phyloP scores from a whole-genome alignment of 2,797 vertebrate genomes.

The Clarias fuscus region DNA sequence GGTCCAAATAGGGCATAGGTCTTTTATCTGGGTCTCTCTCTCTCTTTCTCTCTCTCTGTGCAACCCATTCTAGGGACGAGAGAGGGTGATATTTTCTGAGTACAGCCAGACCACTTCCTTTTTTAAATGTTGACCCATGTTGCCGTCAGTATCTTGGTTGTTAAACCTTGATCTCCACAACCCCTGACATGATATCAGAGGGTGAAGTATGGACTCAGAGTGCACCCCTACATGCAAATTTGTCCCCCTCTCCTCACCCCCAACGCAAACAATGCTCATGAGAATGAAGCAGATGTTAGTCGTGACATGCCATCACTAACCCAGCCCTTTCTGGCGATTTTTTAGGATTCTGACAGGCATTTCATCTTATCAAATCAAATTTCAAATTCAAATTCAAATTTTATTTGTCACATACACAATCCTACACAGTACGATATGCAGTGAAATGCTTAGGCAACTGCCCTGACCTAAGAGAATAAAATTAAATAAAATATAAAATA shows the following conservation, averaged over 20 bases:
- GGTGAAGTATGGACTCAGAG: constrained; percentile 52
- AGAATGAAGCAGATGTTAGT: constrained; percentile 7
- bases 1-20: constrained; percentile 44
- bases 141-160: constrained; percentile 28
- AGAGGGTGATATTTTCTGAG: constrained; percentile 62
- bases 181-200: constrained; percentile 67
- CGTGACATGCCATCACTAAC: neutral
- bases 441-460: too few relatives aligned
- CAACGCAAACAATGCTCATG: neutral
- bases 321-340: neutral
- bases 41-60: constrained; percentile 8
- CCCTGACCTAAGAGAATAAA: too few relatives aligned
- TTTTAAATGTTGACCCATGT: constrained; percentile 76
- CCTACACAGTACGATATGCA: too few relatives aligned
- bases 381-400: too few relatives aligned
- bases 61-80: neutral
- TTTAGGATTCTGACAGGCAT: neutral
- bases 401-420: too few relatives aligned
- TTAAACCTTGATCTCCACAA: constrained; percentile 47
- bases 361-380: too few relatives aligned
- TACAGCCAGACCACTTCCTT: constrained; percentile 67
- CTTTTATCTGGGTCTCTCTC: constrained; percentile 50
- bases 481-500: too few relatives aligned
- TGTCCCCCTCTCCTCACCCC: neutral
- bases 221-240: neutral